Percentiles rank a stretch among this genome's conserved stretches.
phyloP scores from a whole-genome alignment of 2,113 vertebrate genomes.

The Montifringilla adamsi region DNA sequence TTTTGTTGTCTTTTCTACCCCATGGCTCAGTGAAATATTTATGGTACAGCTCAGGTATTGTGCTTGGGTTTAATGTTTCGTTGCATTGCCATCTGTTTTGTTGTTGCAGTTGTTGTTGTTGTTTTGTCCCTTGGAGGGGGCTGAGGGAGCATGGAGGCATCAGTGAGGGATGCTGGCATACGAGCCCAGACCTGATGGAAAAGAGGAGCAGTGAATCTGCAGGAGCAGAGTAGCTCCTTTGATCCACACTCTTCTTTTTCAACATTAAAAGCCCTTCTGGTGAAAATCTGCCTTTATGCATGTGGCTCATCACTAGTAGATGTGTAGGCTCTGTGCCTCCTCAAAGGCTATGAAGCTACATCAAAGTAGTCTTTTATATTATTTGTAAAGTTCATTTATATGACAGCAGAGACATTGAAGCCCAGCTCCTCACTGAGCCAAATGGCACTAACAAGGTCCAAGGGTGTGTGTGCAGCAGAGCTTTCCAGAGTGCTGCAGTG shows the following conservation, averaged over 20 bases:
- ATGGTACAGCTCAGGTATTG: not conserved
- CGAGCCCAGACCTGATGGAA: not conserved
- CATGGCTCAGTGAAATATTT: conserved; percentile 43
- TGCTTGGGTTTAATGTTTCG: conserved; percentile 50
- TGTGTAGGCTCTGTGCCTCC: not conserved
- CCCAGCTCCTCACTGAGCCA: not conserved
- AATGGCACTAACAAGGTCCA: not conserved
- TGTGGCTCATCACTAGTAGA: not conserved
- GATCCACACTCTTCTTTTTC: not conserved
- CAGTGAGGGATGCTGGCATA: not conserved
- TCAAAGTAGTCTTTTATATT: conserved; percentile 36
- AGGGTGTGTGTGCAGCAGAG: not conserved
- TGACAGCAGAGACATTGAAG: not conserved
- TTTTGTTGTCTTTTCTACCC: not conserved
- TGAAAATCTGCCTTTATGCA: conserved; percentile 12
- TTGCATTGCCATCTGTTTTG: conserved; percentile 19
- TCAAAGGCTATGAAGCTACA: conserved; percentile 25
- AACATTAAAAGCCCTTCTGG: not conserved
- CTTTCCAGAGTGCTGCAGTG: not conserved
- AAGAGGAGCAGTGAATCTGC: not conserved
- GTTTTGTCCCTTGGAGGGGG: not conserved
- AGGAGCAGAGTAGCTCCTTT: conserved; percentile 4
- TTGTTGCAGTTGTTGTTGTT: not conserved
- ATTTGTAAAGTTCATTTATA: not conserved
- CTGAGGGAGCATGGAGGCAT: not conserved